phyloP scores from a whole-genome alignment of 1,140 invertebrate genomes.

The Cotesia chilonis region DNA sequence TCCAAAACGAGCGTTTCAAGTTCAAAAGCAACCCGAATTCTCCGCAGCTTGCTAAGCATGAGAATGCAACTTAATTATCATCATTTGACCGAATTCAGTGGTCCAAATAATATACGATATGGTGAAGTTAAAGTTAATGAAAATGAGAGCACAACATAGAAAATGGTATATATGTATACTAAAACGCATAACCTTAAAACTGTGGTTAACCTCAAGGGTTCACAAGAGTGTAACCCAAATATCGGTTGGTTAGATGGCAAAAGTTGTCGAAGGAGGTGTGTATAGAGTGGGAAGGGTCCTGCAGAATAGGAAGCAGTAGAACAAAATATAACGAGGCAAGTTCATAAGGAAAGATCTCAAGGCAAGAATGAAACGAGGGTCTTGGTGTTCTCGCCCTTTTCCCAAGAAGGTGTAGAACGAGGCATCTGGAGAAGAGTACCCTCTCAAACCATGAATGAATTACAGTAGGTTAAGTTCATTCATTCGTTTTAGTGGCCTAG shows the following conservation, averaged over 20 bases:
- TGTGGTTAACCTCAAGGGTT: neutral
- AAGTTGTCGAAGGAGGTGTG: neutral
- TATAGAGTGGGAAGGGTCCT: conserved; percentile 4
- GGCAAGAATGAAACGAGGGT: conserved; percentile 33
- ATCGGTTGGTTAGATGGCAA: neutral
- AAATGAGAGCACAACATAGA: no score
- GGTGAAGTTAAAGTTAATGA: no score
- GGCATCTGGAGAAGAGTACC: conserved; percentile 48
- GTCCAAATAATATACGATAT: no score
- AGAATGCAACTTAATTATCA: no score
- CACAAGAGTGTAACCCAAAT: neutral
- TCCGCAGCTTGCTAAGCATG: no score
- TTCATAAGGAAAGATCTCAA: conserved; percentile 26
- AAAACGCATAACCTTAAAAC: neutral
- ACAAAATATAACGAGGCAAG: conserved; percentile 26
- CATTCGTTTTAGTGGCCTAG: conserved; percentile 60
- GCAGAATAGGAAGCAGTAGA: neutral
- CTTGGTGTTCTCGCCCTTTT: conserved; percentile 27
- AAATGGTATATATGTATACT: no score
- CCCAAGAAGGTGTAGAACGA: conserved; percentile 29
- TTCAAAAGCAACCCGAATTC: no score
- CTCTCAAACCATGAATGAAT: conserved; percentile 63
- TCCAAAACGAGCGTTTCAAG: no score
- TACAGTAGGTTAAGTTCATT: conserved; percentile 61
- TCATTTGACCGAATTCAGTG: no score